These are phyloP conservation scores for Sander lucioperca DNA, from an alignment of 2,113 vertebrate species.

Conservation along the genomic window DNA sequence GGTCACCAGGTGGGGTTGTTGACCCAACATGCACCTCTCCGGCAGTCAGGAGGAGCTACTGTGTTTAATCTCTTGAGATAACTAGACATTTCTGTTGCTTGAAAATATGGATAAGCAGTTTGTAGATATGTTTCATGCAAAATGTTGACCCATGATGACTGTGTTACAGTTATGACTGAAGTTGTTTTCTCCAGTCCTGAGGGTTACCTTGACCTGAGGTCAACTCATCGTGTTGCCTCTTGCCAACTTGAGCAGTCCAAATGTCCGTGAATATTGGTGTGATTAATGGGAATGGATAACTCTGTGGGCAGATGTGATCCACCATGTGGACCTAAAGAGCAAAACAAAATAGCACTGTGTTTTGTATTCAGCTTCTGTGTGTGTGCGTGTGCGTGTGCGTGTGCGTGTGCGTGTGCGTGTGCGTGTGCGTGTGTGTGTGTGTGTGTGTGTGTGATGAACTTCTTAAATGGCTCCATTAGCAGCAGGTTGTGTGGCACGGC, in stretches of 20 bases:
- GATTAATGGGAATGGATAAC: background rate
- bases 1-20: conserved; percentile 28
- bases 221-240: background rate
- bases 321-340: background rate
- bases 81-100: background rate
- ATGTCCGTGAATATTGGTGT: background rate
- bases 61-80: background rate
- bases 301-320: background rate
- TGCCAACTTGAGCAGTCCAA: background rate
- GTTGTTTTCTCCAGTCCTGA: background rate
- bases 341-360: background rate
- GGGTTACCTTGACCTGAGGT: background rate
- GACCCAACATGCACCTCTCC: conserved; percentile 7
- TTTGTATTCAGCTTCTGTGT: too few relatives aligned
- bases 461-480: background rate
- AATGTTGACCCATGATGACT: background rate
- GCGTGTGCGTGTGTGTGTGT: too few relatives aligned
- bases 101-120: background rate
- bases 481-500: background rate
- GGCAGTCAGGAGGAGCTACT: background rate
- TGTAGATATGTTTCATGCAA: background rate
- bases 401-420: too few relatives aligned
- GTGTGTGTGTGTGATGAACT: too few relatives aligned
- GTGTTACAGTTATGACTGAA: background rate
- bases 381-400: too few relatives aligned